Conservation (phyloP, 1,140 invertebrate genomes). For the Hestina assimilis region DNA sequence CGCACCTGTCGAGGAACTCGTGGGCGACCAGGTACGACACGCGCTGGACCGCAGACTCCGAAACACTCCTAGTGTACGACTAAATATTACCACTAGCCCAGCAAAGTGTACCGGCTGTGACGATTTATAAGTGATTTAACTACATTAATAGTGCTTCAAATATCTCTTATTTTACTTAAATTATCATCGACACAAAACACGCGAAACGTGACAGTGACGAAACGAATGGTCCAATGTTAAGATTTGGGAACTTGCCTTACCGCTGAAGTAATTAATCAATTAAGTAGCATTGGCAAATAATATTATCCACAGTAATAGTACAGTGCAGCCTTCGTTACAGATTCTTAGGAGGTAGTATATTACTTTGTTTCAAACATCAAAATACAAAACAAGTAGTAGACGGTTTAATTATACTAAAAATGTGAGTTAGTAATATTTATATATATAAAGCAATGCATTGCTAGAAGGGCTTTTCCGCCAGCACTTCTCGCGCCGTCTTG, state of each 20-base stretch:
- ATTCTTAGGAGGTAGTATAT: too few relatives aligned
- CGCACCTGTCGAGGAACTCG: slow-evolving; percentile 65
- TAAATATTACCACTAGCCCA: background rate
- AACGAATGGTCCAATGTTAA: background rate
- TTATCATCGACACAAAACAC: slow-evolving; percentile 6
- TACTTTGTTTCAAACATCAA: too few relatives aligned
- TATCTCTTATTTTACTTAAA: slow-evolving; percentile 13
- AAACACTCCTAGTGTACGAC: background rate
- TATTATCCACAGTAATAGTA: too few relatives aligned
- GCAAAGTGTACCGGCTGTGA: slow-evolving; percentile 13
- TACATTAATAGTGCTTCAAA: slow-evolving; percentile 13
- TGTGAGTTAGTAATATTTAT: too few relatives aligned
- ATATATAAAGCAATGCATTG: too few relatives aligned
- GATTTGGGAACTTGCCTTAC: background rate
- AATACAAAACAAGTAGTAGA: too few relatives aligned
- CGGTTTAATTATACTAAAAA: too few relatives aligned
- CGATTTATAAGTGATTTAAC: slow-evolving; percentile 2
- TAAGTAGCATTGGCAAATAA: too few relatives aligned
- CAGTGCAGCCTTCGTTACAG: too few relatives aligned
- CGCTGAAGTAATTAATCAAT: background rate
- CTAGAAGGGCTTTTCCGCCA: too few relatives aligned
- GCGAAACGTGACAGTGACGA: slow-evolving; percentile 8
- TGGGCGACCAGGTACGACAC: slow-evolving; percentile 67
- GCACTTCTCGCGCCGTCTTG: too few relatives aligned
- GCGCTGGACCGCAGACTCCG: background rate